Conservation (phyloP, 2,888 invertebrate species). For the Platypus cylindrus region DNA sequence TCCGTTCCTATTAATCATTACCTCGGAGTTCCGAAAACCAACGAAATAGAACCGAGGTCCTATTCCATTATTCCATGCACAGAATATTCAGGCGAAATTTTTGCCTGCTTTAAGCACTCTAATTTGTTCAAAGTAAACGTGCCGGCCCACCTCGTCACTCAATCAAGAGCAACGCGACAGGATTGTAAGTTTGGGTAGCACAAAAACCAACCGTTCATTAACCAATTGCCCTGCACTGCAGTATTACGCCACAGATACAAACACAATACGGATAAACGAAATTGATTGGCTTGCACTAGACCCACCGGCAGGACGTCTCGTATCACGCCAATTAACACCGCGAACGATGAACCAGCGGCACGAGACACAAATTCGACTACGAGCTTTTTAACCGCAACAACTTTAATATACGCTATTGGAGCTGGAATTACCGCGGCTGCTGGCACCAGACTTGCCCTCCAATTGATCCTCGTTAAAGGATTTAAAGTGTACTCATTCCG, state of each 20-base stretch:
- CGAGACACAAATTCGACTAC: conserved; percentile 34
- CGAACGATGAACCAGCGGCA: conserved; percentile 25
- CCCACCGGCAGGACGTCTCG: conserved; percentile 28
- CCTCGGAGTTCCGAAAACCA: conserved; percentile 39
- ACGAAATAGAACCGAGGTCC: conserved; percentile 48
- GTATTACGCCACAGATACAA: too few species aligned
- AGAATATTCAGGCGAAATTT: conserved; percentile 34
- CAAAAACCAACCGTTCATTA: conserved; percentile 1
- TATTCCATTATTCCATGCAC: conserved; percentile 55
- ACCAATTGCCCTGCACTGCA: background rate
- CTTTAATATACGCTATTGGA: conserved; percentile 52
- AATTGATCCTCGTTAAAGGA: conserved; percentile 39
- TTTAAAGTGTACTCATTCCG: conserved; percentile 17
- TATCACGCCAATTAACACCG: conserved; percentile 14
- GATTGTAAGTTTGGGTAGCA: conserved; percentile 26
- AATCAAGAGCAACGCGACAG: conserved; percentile 31
- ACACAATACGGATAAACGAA: too few species aligned
- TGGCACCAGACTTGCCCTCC: conserved; percentile 59
- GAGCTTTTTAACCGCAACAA: conserved; percentile 47
- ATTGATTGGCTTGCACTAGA: conserved; percentile 5
- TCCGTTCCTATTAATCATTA: conserved; percentile 18
- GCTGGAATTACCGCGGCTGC: conserved; percentile 29
- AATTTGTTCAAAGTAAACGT: conserved; percentile 55
- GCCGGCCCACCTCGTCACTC: conserved; percentile 38
- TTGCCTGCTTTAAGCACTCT: conserved; percentile 51